Evolutionary conservation across 2,888 invertebrate genomes (phyloP), one percentile per base, ranked within the genome.

Genomic region (Euclidia mi): DNA sequence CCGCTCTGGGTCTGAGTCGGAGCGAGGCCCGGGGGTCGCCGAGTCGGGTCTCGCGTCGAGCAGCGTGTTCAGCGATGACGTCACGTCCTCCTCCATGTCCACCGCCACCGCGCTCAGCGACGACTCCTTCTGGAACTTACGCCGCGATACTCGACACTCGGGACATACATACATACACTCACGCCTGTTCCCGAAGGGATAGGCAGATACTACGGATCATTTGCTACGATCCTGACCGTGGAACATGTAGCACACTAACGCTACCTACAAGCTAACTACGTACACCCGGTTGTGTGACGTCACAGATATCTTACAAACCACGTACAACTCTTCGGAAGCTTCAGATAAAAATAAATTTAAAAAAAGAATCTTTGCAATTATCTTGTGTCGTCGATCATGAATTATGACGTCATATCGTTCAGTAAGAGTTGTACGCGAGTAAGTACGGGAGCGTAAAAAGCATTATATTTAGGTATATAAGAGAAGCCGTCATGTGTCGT

Each of bases 1-100:
- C 18, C 87, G 71, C 61, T 92, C 92, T 0, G 85, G 69, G 42
- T 88, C 89, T 42, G 88, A 87, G 50, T 87, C 90, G 35, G 90
- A 85, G 6, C 88, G 71, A 3, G 91, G 82, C 10, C 87, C 90
- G 25, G 92, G 94, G 53, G 92, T 92, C 62, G 94, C 93, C 18
- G 95, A 93, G 81, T 95, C 95, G 51, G 95, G 95, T 38, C 96
- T 94, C 44, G 97, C 98, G 94, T 98, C 98, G 69, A 98, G 94
- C 58, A 98, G 94, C 60, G 98, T 98, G 92, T 99, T 98, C 62
- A 99, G 95, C 65, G 98, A 98, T 87, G 98, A 98, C 82, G 98
- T 98, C 82, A 98, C 97, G 88, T 98, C 98, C 89, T 98, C 98
- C 87, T 98, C 98, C 85, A 98, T 97, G 79, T 98, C 98, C 79